A percentile compares a stretch with the other conserved stretches of the same genome.
Evolutionary conservation across 2,113 vertebrate genomes (phyloP).

Genomic region (Cinclus mexicanus): DNA sequence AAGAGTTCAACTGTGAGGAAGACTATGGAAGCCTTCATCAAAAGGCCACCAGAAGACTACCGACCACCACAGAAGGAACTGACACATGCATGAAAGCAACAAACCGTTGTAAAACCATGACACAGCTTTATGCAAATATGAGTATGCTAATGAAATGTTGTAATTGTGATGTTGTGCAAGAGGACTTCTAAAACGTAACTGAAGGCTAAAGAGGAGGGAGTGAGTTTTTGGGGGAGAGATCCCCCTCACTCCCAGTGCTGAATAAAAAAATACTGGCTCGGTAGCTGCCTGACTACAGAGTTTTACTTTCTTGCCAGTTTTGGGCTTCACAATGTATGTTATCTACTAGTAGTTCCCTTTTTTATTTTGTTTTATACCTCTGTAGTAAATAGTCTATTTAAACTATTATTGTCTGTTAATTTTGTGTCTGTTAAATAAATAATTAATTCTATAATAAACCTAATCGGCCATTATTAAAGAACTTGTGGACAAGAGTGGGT

Average conservation of each 20-base stretch:
- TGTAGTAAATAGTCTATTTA: neutral
- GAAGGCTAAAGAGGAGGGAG: no score
- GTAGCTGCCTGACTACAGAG: neutral
- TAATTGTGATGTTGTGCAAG: neutral
- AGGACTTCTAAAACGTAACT: neutral
- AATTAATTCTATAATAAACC: neutral
- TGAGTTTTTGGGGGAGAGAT: neutral
- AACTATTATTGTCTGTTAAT: neutral
- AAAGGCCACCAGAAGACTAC: neutral
- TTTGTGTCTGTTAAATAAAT: neutral
- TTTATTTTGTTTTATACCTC: neutral
- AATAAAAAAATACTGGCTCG: neutral
- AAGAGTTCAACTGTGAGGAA: neutral
- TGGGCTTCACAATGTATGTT: neutral
- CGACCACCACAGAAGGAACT: neutral
- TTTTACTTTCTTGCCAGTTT: neutral
- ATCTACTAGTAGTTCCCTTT: neutral
- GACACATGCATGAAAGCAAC: neutral
- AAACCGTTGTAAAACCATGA: neutral
- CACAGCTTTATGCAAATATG: neutral
- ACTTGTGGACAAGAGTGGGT: neutral
- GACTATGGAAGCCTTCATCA: neutral
- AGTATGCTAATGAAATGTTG: neutral
- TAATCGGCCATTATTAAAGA: neutral
- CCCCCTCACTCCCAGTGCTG: neutral